Evolutionary conservation across 2,888 invertebrate genomes (phyloP).

Genomic region (Argyra leucocephala): DNA sequence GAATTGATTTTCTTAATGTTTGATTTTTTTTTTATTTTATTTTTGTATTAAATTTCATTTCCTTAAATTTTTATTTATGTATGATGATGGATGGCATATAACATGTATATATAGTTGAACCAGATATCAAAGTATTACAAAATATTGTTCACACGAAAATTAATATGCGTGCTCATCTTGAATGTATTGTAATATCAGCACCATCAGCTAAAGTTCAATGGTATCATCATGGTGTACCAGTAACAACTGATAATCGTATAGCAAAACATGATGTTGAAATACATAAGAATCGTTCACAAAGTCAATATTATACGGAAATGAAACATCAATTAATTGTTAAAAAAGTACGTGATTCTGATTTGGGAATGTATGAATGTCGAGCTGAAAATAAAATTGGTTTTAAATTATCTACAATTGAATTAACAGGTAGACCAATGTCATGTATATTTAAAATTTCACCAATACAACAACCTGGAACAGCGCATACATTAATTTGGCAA

Average conservation of each 20-base stretch:
- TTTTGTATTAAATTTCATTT: too few relatives aligned
- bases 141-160: constrained; percentile 67
- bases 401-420: constrained; percentile 58
- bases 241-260: constrained; percentile 40
- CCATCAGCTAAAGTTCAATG: constrained; percentile 61
- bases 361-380: constrained; percentile 69
- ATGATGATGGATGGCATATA: too few relatives aligned
- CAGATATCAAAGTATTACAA: constrained; percentile 56
- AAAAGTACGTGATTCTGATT: constrained; percentile 56
- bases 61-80: constrained; percentile 15
- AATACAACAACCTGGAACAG: constrained; percentile 40
- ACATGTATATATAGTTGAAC: constrained; percentile 57
- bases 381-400: constrained; percentile 67
- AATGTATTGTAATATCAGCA: constrained; percentile 58
- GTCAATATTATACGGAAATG: constrained; percentile 48
- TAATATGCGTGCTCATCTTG: constrained; percentile 58
- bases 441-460: constrained; percentile 40
- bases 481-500: constrained; percentile 71
- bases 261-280: constrained; percentile 43
- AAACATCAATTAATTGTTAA: constrained; percentile 59
- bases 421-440: constrained; percentile 51
- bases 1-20: too few relatives aligned
- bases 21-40: constrained; percentile 13
- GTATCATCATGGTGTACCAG: constrained; percentile 54
- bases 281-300: constrained; percentile 39